Base-by-base conservation (phyloP, 2,113 vertebrate species). In the Prochilodus magdalenae region DNA sequence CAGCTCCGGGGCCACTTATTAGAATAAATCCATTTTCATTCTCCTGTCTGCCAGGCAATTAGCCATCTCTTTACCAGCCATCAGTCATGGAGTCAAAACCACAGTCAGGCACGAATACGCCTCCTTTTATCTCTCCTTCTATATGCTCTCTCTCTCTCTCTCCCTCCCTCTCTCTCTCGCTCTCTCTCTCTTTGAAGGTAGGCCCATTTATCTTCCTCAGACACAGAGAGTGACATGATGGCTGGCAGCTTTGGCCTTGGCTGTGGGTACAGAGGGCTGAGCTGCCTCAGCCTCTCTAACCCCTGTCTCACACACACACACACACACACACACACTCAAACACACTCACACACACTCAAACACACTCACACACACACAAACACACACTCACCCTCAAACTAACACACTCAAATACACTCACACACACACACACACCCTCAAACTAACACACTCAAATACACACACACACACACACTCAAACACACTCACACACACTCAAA, bases 171-270 rank as follows among this genome's bases (percentile, higher is more conserved):
- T 85, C 79, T 70, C 82, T 44, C 75, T 87, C 86, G 86, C 55
- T 55, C 74, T 79, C 73, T 77, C 79, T 80, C 84, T 90, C 87
- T 87, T 79, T 79, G 67, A 83, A 85, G 49, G 62, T 30, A 84
- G 69, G 67, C 24, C 59, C 83, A 88, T 94, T 92, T 87, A 91
- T 94, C 93, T 93, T 94, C 90, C 85, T 93, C 91, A 92, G 86
- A 75, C 86, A 87, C 78, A 87, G 84, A 82, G 89, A 87, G 87
- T 91, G 91, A 92, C 92, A 89, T 77, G 36, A 85, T 66, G 63
- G 26, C 79, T 92, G 90, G 91, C 90, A 91, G 80, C 86, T 62
- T 62, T 77, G 88, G 87, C 86, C 90, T 87, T 85, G 88, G 88
- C 86, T 88, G 44, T 72, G 82, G 60, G 51, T 80, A 75, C 75